Evolutionary conservation across 2,113 vertebrate species (phyloP).

Genomic region (Crotalus viridis): DNA sequence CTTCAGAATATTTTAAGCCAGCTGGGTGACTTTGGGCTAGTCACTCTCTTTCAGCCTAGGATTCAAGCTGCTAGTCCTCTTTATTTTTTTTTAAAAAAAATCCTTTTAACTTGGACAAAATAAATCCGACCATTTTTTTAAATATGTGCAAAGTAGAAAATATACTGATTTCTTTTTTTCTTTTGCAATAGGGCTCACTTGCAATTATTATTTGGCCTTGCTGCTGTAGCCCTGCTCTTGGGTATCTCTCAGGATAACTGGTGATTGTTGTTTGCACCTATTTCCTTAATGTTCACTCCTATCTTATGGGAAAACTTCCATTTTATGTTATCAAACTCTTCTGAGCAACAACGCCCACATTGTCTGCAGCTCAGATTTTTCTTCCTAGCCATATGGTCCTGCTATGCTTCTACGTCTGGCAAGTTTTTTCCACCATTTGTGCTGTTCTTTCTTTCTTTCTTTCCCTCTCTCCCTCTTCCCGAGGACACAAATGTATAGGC

Average conservation of each 20-base stretch:
- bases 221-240: not conserved
- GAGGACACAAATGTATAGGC: not conserved
- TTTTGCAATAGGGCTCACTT: not conserved
- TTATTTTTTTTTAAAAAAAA: not conserved
- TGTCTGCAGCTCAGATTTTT: not conserved
- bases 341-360: not conserved
- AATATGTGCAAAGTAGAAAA: not conserved
- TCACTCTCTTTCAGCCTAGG: not conserved
- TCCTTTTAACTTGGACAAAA: not conserved
- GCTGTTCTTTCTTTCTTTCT: not conserved
- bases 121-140: not conserved
- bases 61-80: not conserved
- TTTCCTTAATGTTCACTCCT: not conserved
- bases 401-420: not conserved
- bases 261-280: not conserved
- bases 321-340: not conserved
- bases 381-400: not conserved
- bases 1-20: slow-evolving; percentile 1
- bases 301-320: not conserved
- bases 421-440: not conserved
- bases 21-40: not conserved
- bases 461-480: not conserved
- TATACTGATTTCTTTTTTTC: not conserved
- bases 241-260: not conserved
- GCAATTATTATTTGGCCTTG: not conserved